Base-by-base conservation (phyloP, 2,113 vertebrate genomes). In the Chaetodon trifascialis region DNA sequence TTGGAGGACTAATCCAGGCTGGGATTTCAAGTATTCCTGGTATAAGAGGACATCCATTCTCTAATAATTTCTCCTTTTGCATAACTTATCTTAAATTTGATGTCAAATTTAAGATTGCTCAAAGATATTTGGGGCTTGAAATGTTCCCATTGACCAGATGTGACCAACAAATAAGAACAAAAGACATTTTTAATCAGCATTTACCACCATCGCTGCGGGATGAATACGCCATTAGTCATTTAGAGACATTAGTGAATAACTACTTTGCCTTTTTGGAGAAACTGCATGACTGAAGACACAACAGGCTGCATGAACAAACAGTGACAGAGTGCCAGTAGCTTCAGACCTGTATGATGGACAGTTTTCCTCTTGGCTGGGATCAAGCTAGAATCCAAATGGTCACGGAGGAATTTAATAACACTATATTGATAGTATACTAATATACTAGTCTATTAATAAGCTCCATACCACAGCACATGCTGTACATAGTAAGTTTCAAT, bases 211-310 rank as follows among this genome's bases (percentile, higher is more conserved):
- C 17, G n/a, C 19, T 59, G 76, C n/a, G 11, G 12, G 38, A 64
- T 34, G n/a, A 72, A 46, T 23, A 65, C 0, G 1, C 49, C 12
- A 76, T 80, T 65, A 78, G 46, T 84, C 76, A 83, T 76, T 44
- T 47, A 59, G 17, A 72, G 76, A 59, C 25, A 58, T 66, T 44
- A 65, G 70, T 78, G 68, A 87, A 75, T 44, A 81, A 89, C n/a
- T 65, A n/a, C 52, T 49, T 68, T 73, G 63, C 25, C 23, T 59
- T 36, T 60, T 52, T 21, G 44, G 47, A 66, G 52, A 21, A 73
- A 69, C 34, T 74, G 42, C 73, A 76, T 68, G 75, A 80, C 66
- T 72, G 71, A 73, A 76, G 76, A 64, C 52, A 74, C 3, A 76
- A 74, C 12, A 59, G 23, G 38, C 56, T 30, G 56, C 52, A 74